Base-by-base conservation (phyloP, 2,888 invertebrate genomes). In the Dryadula phaetusa region DNA sequence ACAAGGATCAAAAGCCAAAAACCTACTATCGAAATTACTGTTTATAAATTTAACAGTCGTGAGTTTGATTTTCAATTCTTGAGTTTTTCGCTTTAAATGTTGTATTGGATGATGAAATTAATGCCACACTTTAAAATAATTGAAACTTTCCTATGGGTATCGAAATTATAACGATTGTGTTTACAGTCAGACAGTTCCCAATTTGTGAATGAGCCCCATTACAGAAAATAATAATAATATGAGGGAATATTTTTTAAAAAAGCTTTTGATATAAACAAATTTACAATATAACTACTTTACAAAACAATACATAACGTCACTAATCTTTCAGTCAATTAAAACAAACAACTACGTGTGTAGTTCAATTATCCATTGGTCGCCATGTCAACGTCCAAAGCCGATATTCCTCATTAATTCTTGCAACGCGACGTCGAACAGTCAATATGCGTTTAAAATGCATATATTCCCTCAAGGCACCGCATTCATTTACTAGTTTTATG, bases 381-480 rank as follows among this genome's bases (percentile, higher is more conserved):
- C 32, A 53, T 42, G 28, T 42, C 42, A 46, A 18, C 32, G 16
- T 4, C n/a, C 16, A 54, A 54, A 64, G 44, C 63, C 44, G 18
- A 53, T 54, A 44, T 44, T 54, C 53, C 47, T 49, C 61, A 64
- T 64, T 68, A 68, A 62, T 61, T 64, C 64, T 53, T 62, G 64
- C 54, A 64, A 47, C 61, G 61, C 47, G 61, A 54, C 64, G 54
- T 32, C 47, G n/a, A 47, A 64, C 54, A 61, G 42, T 56, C 64
- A 64, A 68, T 60, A 64, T 64, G 37, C 32, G 46, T 46, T 68
- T 64, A 64, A 64, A 64, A 68, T 68, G 62, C 54, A 68, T 68
- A 49, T 68, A 64, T 68, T 64, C 67, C 28, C 32, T 20, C 54
- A 68, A 61, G 46, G 34, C 22, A 54, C 44, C 37, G 22, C 37